Evolutionary conservation across 1,140 invertebrate genomes (phyloP), one percentile per base, ranked within the genome.

Genomic region (Caerostris extrusa): DNA sequence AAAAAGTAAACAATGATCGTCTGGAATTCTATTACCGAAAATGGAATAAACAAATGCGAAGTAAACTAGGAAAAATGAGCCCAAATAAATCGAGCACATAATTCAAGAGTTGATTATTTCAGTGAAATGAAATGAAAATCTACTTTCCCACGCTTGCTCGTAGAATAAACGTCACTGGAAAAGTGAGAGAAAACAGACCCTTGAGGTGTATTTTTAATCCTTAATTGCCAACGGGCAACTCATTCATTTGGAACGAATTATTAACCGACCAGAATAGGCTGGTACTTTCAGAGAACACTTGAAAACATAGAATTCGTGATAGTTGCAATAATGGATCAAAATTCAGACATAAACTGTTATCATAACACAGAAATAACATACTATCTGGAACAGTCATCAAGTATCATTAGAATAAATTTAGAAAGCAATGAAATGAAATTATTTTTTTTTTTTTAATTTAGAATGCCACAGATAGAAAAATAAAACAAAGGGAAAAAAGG

Each of bases 161-260:
- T 8, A 53, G 56, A 88, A n/a, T 50, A 88, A 55, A 3, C 50
- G 60, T 57, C 86, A 14, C 10, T 55, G 5, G 5, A 8, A 83
- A 83, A 83, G n/a, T 17, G 55, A 50, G 69, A 50, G 71, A 53
- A 12, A 12, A 34, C 3, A 53, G 71, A 10, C 56, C 83, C 82
- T 57, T 10, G 4, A 85, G 83, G 83, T 19, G n/a, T 58, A 60
- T 85, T 88, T 87, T 88, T 88, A 88, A 88, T 88, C 86, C 86
- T 88, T 64, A 67, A 88, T 88, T 67, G 86, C 61, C 85, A 53
- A 55, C 64, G 57, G 61, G 56, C 82, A n/a, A 53, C 17, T 67
- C 57, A 67, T 88, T 55, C 86, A 88, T n/a, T 81, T 88, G 86
- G 86, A 88, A 88, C 86, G 86, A 67, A 67, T 85, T 58, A 55